Evolutionary conservation across 2,888 invertebrate species (phyloP), one percentile per base, ranked within the genome.

Genomic region (Spisula solida): DNA sequence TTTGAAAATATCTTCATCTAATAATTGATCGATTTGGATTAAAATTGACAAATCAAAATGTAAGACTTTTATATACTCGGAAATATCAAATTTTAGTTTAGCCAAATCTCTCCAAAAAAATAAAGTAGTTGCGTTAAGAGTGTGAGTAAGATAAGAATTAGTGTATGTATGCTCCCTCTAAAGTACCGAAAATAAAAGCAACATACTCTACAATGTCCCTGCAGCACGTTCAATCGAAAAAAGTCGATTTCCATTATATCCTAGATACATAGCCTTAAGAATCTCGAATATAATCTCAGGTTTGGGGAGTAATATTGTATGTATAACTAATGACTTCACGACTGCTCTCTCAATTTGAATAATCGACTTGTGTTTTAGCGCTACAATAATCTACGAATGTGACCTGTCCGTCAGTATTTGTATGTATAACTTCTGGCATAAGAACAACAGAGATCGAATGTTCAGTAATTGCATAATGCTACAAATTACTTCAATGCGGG

Each of bases 271-370:
- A 2, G 25, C 60, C 60, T 66, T 25, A 66, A 20, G n/a, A 66
- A 66, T 25, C n/a, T 66, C 25, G 25, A 66, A 6, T 25, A 66
- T 1, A 25, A 66, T n/a, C n/a, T 25, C 12, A 66, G n/a, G 60
- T 66, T 66, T 25, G 60, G 60, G 25, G n/a, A 66, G 25, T 25
- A 25, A 66, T 66, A 66, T 66, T 66, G 60, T n/a, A 66, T 66
- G 60, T 66, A 66, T 66, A 25, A 66, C 60, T 66, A 66, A 25
- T 66, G 60, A 66, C 25, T 66, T 66, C 60, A 25, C 60, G 60
- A 66, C 60, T 66, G 25, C 25, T 66, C n/a, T 10, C 25, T 66
- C 60, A 66, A 66, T 66, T 66, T 66, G 60, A 66, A 66, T 66
- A 66, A 66, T 66, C 60, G 60, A 25, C 60, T 66, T n/a, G 20